Percentiles rank a stretch among this genome's conserved stretches.
Evolutionary conservation across 1,140 invertebrate genomes (phyloP).

Genomic region (Pemphigus obesinymphae): DNA sequence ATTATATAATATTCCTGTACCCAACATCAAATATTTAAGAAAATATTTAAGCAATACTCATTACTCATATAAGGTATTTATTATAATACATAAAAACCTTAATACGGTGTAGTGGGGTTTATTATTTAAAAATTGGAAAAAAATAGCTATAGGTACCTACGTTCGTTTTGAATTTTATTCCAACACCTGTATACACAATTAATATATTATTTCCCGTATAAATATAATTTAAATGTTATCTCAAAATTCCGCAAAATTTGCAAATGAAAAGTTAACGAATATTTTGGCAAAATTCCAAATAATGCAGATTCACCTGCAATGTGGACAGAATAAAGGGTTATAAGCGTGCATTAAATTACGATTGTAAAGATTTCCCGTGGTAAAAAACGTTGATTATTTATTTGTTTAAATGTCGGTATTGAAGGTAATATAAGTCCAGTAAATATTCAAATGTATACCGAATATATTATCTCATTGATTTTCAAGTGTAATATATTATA

Average conservation of each 20-base stretch:
- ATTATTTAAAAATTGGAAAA: too few relatives aligned
- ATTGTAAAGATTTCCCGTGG: not conserved
- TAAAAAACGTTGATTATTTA: constrained; percentile 2
- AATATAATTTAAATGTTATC: not conserved
- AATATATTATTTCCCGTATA: too few relatives aligned
- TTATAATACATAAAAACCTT: too few relatives aligned
- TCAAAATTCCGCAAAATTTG: not conserved
- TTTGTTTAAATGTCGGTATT: not conserved
- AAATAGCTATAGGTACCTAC: too few relatives aligned
- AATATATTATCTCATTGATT: constrained; percentile 15
- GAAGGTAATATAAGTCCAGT: not conserved
- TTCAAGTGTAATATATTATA: constrained; percentile 9
- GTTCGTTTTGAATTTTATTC: too few relatives aligned
- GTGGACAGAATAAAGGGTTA: not conserved
- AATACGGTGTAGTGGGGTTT: too few relatives aligned
- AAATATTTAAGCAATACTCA: too few relatives aligned
- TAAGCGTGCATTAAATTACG: constrained; percentile 1
- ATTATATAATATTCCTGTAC: too few relatives aligned
- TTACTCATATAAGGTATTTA: too few relatives aligned
- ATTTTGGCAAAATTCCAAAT: not conserved
- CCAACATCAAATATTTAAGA: too few relatives aligned
- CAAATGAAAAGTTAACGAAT: not conserved
- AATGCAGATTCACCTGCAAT: not conserved
- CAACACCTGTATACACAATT: too few relatives aligned
- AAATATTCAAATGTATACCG: constrained; percentile 1